phyloP scores from a whole-genome alignment of 2,888 invertebrate genomes.

The Lithosia quadra region DNA sequence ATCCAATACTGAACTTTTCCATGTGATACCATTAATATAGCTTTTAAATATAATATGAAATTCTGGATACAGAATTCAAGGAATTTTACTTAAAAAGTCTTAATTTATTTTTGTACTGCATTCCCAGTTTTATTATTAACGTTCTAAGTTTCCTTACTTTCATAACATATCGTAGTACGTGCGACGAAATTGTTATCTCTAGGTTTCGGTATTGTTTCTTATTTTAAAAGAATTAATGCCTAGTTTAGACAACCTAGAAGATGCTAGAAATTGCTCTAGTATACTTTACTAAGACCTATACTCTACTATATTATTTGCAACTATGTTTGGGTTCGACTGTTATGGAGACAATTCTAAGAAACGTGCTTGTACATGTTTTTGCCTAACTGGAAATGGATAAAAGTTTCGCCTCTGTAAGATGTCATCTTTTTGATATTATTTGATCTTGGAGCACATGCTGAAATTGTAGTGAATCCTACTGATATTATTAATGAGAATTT shows the following conservation, averaged over 20 bases:
- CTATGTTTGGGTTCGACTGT: background rate
- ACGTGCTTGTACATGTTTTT: too few species aligned
- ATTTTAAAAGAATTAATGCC: background rate
- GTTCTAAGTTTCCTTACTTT: background rate
- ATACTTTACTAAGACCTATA: background rate
- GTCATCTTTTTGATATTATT: too few species aligned
- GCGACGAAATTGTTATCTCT: background rate
- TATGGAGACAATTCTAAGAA: background rate
- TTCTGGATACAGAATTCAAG: conserved; percentile 29
- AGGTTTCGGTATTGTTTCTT: background rate
- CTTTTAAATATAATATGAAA: conserved; percentile 33
- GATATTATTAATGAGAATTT: too few species aligned
- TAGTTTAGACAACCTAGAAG: background rate
- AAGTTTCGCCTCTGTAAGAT: too few species aligned
- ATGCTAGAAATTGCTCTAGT: background rate
- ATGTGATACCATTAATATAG: background rate
- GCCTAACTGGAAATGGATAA: too few species aligned
- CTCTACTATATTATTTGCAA: background rate
- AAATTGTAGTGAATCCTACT: too few species aligned
- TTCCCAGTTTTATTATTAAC: background rate
- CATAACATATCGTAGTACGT: background rate
- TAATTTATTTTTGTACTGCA: background rate
- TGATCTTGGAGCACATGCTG: too few species aligned
- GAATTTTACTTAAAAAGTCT: conserved; percentile 3
- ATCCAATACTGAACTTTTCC: conserved; percentile 36